These are phyloP conservation scores for Schizopygopsis malacanthus DNA, from an alignment of 2,797 vertebrate genomes.

Conservation along the genomic window DNA sequence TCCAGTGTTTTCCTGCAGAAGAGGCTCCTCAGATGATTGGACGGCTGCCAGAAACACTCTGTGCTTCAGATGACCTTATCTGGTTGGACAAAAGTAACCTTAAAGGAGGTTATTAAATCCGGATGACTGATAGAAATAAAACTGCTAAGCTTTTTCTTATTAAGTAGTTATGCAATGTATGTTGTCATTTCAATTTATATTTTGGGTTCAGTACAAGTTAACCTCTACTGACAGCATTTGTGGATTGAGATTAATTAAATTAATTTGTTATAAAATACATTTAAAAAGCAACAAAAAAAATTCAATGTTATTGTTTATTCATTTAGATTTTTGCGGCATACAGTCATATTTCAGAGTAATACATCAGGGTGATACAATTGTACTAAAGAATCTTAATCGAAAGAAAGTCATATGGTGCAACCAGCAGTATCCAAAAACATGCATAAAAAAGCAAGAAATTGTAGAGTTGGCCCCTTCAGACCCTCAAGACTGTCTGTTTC, in stretches of 20 bases:
- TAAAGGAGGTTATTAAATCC: neutral
- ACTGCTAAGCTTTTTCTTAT: neutral
- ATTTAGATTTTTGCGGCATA: neutral
- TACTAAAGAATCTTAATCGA: neutral
- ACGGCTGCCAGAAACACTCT: slow-evolving; percentile 16
- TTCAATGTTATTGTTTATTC: neutral
- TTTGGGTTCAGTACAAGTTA: slow-evolving; percentile 10
- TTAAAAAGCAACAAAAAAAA: neutral
- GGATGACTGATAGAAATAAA: neutral
- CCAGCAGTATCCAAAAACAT: neutral
- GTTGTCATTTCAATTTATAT: neutral
- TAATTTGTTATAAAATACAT: neutral
- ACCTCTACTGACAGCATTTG: neutral
- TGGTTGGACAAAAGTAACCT: slow-evolving; percentile 14
- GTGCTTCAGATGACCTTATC: slow-evolving; percentile 42
- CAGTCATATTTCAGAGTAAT: neutral
- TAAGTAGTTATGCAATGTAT: no score
- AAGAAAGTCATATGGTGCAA: neutral
- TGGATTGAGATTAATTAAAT: neutral
- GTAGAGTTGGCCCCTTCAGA: neutral
- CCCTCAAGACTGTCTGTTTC: neutral
- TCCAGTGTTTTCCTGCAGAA: slow-evolving; percentile 25
- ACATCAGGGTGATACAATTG: neutral
- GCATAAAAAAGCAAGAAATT: neutral
- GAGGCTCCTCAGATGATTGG: slow-evolving; percentile 31